Base-by-base conservation (phyloP, 2,113 vertebrate genomes). In the Cyanistes caeruleus region DNA sequence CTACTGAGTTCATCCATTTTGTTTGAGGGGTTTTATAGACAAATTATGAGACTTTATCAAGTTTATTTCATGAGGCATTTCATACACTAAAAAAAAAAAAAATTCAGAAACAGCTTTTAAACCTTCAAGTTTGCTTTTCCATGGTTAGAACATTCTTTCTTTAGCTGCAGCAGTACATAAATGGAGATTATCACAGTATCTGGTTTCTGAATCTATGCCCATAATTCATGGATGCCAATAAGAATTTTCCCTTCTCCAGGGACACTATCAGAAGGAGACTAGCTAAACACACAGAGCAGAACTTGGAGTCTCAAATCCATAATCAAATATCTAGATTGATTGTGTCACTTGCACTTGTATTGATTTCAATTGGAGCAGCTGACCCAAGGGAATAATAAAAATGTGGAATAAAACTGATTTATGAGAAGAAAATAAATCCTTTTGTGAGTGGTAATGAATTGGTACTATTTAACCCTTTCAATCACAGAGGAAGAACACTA, bases 281-380 rank as follows among this genome's bases (percentile, higher is more conserved):
- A 93, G 89, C 97, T 97, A 95, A 98, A 97, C 90, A 92, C 83
- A 95, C 77, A 81, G 85, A 94, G 87, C 82, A 90, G 94, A 93
- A 87, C 75, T 48, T 60, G 65, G 95, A 95, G 93, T 97, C 90
- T 96, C 97, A 95, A 98, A 98, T 98, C 98, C 93, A 98, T 98
- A 98, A 98, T 98, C 98, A 99, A 98, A 99, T 98, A 98, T 97
- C 97, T 97, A 98, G 98, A 98, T 98, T 98, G 98, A 99, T 98
- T 98, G 97, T 97, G 97, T 98, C 98, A 98, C 98, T 98, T 98
- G 97, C 97, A 98, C 98, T 98, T 92, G 82, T 97, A 99, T 98
- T 98, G 98, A 98, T 98, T 98, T 98, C 97, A 98, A 98, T 97
- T 98, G 97, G 98, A 98, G 95, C 97, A 97, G 96, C 95, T 97